Conservation (phyloP, 1,140 invertebrate genomes). For the Macrobrachium nipponense region DNA sequence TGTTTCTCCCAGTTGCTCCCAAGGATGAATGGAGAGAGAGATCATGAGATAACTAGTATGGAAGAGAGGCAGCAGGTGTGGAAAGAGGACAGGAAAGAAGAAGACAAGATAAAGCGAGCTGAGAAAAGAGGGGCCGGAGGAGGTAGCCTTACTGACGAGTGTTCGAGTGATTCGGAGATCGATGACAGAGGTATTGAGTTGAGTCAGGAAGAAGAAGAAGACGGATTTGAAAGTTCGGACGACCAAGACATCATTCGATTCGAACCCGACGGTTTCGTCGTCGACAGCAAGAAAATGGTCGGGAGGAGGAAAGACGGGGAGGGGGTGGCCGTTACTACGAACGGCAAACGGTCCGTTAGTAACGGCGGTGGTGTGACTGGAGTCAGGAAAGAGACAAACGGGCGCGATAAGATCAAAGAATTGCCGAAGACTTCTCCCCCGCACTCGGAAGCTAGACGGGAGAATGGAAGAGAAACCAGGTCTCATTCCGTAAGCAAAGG, state of each 20-base stretch:
- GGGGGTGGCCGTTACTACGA: too few relatives aligned
- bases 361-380: neutral
- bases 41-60: slow-evolving; percentile 37
- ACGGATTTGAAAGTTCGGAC: too few relatives aligned
- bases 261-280: slow-evolving; percentile 34
- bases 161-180: too few relatives aligned
- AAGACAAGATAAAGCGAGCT: neutral
- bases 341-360: neutral
- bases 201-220: too few relatives aligned
- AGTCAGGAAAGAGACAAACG: neutral
- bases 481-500: too few relatives aligned
- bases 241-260: neutral
- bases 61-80: neutral
- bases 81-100: neutral
- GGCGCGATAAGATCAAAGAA: too few relatives aligned
- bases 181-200: too few relatives aligned
- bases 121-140: neutral
- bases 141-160: neutral
- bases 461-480: too few relatives aligned
- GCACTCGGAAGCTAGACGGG: too few relatives aligned
- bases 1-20: neutral
- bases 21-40: slow-evolving; percentile 39
- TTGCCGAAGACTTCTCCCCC: too few relatives aligned
- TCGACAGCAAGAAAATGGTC: neutral
- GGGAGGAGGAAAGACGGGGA: neutral